Conservation (phyloP, 2,113 vertebrate genomes). For the Rhagologus leucostigma region DNA sequence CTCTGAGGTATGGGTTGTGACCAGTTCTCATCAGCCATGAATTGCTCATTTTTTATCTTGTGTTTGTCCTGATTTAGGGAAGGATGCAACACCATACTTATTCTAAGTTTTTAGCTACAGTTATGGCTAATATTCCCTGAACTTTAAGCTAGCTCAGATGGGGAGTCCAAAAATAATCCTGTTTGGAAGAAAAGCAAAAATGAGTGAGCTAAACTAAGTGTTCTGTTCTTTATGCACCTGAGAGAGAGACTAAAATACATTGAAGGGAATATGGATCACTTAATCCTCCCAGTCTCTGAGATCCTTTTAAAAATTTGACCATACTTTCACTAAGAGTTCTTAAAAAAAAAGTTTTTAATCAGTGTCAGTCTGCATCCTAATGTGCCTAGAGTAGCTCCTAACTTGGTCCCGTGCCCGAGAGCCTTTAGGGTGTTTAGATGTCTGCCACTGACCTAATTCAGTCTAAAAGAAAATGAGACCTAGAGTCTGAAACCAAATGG, state of each 20-base stretch:
- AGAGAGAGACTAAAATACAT: background rate
- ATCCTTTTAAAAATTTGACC: background rate
- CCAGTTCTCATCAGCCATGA: background rate
- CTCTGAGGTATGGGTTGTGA: background rate
- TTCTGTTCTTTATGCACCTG: background rate
- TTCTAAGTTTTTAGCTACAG: background rate
- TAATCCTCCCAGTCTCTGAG: background rate
- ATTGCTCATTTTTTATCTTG: background rate
- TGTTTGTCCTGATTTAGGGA: background rate
- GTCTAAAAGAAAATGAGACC: background rate
- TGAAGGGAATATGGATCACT: background rate
- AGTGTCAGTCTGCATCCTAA: background rate
- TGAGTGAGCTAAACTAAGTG: background rate
- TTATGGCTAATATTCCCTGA: background rate
- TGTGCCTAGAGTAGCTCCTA: background rate
- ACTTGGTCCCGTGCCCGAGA: fast-evolving
- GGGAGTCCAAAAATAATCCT: background rate
- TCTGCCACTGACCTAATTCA: background rate
- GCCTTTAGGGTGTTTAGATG: background rate
- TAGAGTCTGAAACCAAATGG: background rate
- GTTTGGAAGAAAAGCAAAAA: background rate
- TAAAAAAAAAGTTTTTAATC: background rate
- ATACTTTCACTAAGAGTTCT: background rate
- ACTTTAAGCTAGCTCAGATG: background rate
- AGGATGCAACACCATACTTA: background rate